Base-by-base conservation (phyloP, 1,140 invertebrate species). In the Eubasilissa regina region DNA sequence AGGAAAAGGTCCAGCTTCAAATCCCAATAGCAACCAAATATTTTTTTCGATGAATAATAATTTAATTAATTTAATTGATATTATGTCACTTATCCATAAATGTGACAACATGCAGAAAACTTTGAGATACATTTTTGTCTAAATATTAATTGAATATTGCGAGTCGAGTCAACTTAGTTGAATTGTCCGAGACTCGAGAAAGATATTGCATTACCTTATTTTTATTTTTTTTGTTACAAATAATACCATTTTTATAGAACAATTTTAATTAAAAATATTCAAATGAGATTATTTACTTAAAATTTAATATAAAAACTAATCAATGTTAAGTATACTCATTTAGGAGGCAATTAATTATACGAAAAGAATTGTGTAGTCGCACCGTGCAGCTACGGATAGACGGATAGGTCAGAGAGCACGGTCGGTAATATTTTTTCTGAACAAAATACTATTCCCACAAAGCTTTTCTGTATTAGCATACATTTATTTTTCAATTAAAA, bases 401-500 rank as follows among this genome's bases (percentile, higher is more conserved):
- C 21, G 17, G 13, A n/a, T 6, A 73, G 47, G 51, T 73, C 68
- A 35, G 19, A 73, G 51, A 53, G 47, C 48, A 19, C 25, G 64
- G 62, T 68, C 64, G 64, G 64, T 47, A 15, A 48, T 68, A 68
- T 47, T 48, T 47, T 48, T 44, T 64, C 60, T 17, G 17, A 35
- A 55, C 35, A 60, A 73, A 72, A 44, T 6, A 17, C 15, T 58
- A 70, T 80, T 80, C 79, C 79, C 79, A 80, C 75, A 75, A 60
- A 62, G 66, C 43, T 68, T 60, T 62, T 62, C 66, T 53, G 75
- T 45, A 80, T 80, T 80, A 72, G 79, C 75, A 80, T 77, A 73
- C 66, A 62, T 80, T 80, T 77, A 80, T 80, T 80, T 80, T 80
- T 80, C 79, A 80, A 80, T 80, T 80, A 80, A 62, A 77, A 80